Conservation (phyloP, 2,113 vertebrate genomes). For the Chionis minor region DNA sequence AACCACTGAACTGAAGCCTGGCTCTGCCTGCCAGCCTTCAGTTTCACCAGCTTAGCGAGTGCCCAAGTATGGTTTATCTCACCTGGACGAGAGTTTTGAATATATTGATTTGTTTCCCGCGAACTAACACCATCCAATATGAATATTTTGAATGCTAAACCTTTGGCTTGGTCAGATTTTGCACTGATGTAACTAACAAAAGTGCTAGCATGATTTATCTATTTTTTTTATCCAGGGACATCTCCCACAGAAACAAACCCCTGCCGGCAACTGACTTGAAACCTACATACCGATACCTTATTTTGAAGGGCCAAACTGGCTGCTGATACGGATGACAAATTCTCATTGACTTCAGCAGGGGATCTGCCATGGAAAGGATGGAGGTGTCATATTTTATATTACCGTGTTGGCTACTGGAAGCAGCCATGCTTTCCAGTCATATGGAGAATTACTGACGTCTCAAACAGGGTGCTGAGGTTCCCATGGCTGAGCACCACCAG, state of each 20-base stretch:
- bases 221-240: not conserved
- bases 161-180: not conserved
- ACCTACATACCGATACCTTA: not conserved
- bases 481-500: not conserved
- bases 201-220: not conserved
- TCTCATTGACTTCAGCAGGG: not conserved
- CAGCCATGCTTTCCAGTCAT: not conserved
- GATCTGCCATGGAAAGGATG: not conserved
- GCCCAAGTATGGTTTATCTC: not conserved
- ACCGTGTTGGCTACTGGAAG: not conserved
- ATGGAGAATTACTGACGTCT: not conserved
- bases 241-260: not conserved
- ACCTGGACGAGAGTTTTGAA: not conserved
- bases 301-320: not conserved
- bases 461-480: not conserved
- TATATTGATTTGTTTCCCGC: not conserved
- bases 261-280: not conserved
- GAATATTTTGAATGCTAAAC: not conserved
- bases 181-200: not conserved
- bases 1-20: not conserved
- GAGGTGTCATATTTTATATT: not conserved
- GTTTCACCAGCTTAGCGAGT: not conserved
- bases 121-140: not conserved
- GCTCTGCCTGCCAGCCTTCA: not conserved
- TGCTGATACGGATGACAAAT: not conserved